phyloP scores from a whole-genome alignment of 2,113 vertebrate species.

The Eulemur rufifrons region DNA sequence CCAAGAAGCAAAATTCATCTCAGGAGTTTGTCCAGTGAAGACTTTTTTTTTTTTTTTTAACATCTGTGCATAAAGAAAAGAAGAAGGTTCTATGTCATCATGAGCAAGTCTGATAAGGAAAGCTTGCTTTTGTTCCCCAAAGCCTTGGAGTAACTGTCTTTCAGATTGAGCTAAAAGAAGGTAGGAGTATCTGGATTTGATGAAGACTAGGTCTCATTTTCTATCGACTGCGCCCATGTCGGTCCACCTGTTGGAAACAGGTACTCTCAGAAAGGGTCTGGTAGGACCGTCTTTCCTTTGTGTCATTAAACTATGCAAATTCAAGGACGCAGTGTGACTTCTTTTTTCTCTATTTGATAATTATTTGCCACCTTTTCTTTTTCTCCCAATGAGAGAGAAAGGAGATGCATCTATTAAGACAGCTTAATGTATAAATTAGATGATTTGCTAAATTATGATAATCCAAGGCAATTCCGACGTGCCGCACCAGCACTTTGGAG shows the following conservation, averaged over 20 bases:
- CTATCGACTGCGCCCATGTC: constrained; percentile 17
- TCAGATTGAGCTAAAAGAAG: constrained; percentile 51
- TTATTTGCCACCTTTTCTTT: constrained; percentile 72
- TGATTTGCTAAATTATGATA: constrained; percentile 79
- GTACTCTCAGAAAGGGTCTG: constrained; percentile 64
- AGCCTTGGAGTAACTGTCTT: constrained; percentile 69
- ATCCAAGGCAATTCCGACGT: constrained; percentile 64
- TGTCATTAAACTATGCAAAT: constrained; percentile 64
- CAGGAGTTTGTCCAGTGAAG: background rate
- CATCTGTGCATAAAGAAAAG: background rate
- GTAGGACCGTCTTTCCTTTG: constrained; percentile 3
- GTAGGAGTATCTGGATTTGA: constrained; percentile 49
- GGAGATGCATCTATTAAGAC: constrained; percentile 70
- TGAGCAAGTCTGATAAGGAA: constrained; percentile 71
- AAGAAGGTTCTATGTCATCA: background rate
- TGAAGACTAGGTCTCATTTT: constrained; percentile 65
- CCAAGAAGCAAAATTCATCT: background rate
- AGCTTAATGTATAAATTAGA: constrained; percentile 81
- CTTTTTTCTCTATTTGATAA: constrained; percentile 37
- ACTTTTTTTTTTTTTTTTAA: background rate
- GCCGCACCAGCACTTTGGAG: constrained; percentile 31
- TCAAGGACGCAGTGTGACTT: constrained; percentile 42
- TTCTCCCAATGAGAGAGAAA: constrained; percentile 73
- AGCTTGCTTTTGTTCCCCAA: constrained; percentile 69
- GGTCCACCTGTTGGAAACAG: background rate